A percentile compares a stretch with the other conserved stretches of the same genome.
These are phyloP conservation scores for Octomys mimax DNA, from an alignment of 2,797 vertebrate genomes.

Conservation along the genomic window DNA sequence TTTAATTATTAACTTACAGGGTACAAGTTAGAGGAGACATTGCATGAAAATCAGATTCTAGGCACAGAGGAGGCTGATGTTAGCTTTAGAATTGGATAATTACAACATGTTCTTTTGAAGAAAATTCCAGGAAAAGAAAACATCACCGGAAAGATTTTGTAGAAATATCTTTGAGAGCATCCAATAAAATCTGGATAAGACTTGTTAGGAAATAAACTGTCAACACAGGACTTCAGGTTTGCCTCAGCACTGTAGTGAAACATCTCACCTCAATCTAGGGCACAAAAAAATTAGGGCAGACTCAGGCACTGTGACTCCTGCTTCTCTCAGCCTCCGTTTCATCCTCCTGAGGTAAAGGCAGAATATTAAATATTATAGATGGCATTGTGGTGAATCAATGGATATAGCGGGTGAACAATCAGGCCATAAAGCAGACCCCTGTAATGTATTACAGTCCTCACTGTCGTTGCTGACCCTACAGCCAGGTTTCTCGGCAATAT, in stretches of 20 bases:
- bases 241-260: not conserved
- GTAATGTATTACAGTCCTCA: not conserved
- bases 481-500: not conserved
- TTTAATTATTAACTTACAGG: slow-evolving; percentile 77
- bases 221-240: slow-evolving; percentile 34
- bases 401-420: not conserved
- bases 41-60: slow-evolving; percentile 58
- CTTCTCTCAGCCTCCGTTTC: not conserved
- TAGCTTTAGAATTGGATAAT: slow-evolving; percentile 64
- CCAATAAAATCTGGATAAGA: not conserved
- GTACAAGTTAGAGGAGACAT: slow-evolving; percentile 64
- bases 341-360: not conserved
- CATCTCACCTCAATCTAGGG: not conserved
- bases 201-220: slow-evolving; percentile 53
- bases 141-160: slow-evolving; percentile 46
- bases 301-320: not conserved
- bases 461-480: not conserved
- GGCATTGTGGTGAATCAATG: not conserved
- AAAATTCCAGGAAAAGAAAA: slow-evolving; percentile 53
- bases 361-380: not conserved
- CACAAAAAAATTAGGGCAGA: not conserved
- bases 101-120: slow-evolving; percentile 46
- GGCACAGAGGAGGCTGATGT: slow-evolving; percentile 33
- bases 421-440: not conserved
- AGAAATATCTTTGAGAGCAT: slow-evolving; percentile 58